Evolutionary conservation across 2,797 vertebrate species (phyloP), one percentile per base, ranked within the genome.

Genomic region (Potorous gilbertii): DNA sequence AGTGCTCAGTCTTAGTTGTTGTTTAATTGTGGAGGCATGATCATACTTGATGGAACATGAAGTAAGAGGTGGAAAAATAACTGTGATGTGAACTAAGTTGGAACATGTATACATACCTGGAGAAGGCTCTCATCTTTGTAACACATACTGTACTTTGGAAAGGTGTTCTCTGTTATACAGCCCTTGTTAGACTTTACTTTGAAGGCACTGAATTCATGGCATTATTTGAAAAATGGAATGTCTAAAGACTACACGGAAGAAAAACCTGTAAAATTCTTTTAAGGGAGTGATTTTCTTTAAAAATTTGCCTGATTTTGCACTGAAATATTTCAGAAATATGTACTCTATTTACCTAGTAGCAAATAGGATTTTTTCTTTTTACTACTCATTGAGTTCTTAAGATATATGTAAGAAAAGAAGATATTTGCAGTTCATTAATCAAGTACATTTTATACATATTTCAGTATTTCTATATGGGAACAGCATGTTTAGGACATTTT

Each of bases 41-140:
- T 87, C 74, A 24, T 87, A 87, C 74, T 87, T 87, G 74, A 87
- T 87, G 40, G 74, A 87, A 87, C 74, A 50, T 87, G 74, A 87
- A 87, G 74, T 50, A 46, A 87, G 74, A 87, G 40, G 16, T 87
- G 21, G 74, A 87, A 87, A 87, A 87, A 87, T 50, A 46, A 50
- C 40, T 87, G 50, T 50, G 74, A 12, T 87, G 21, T 46, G 24
- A 46, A 50, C 40, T 87, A 87, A 87, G 74, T 87, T 87, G 74
- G 74, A 87, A 87, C 74, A 87, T 87, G 74, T 87, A 87, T 87
- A 24, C 74, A 87, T 50, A 87, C 74, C 74, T 87, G 74, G 24
- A 27, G 21, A 87, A 87, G 40, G 74, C 40, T 87, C 74, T 87
- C 74, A 87, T 87, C 40, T 87, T 21, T 81, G 2, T 74, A 50